phyloP scores from a whole-genome alignment of 2,888 invertebrate species.

The Hydroisotoma schaefferi region DNA sequence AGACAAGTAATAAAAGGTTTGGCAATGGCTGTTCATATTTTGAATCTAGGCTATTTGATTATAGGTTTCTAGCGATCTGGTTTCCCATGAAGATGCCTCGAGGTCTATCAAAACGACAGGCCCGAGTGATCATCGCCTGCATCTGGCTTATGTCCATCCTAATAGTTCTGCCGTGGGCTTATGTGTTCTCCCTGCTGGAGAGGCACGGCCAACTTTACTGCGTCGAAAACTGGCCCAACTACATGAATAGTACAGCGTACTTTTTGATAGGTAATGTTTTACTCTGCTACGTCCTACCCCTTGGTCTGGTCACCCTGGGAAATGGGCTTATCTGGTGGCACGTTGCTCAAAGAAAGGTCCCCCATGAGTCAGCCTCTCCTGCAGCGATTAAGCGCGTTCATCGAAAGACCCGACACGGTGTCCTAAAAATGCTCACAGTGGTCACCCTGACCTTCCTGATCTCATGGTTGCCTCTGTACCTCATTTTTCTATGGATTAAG shows the following conservation, averaged over 20 bases:
- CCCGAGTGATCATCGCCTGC: constrained; percentile 51
- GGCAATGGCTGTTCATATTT: too few relatives aligned
- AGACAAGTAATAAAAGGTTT: too few relatives aligned
- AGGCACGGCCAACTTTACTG: constrained; percentile 61
- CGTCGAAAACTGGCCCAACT: constrained; percentile 80
- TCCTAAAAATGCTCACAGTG: constrained; percentile 88
- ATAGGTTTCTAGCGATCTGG: constrained; percentile 92
- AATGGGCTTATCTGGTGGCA: constrained; percentile 89
- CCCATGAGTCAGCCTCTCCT: constrained; percentile 56
- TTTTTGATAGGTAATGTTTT: constrained; percentile 84
- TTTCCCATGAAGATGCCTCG: constrained; percentile 69
- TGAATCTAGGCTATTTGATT: too few relatives aligned
- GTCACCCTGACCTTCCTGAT: constrained; percentile 87
- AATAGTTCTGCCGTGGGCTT: constrained; percentile 53
- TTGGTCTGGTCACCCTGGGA: constrained; percentile 83
- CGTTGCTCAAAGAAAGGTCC: constrained; percentile 80
- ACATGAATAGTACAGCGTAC: constrained; percentile 74
- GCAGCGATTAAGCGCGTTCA: constrained; percentile 61
- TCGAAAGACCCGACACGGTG: constrained; percentile 89
- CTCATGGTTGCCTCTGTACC: constrained; percentile 88
- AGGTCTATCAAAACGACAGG: constrained; percentile 52
- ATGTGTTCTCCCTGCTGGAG: constrained; percentile 50
- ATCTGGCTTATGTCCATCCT: constrained; percentile 52
- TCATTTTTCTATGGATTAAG: constrained; percentile 81
- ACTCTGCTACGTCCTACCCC: constrained; percentile 84